phyloP scores from a whole-genome alignment of 35 echinoderm and acorn worm species.

The Heliocidaris tuberculata region DNA sequence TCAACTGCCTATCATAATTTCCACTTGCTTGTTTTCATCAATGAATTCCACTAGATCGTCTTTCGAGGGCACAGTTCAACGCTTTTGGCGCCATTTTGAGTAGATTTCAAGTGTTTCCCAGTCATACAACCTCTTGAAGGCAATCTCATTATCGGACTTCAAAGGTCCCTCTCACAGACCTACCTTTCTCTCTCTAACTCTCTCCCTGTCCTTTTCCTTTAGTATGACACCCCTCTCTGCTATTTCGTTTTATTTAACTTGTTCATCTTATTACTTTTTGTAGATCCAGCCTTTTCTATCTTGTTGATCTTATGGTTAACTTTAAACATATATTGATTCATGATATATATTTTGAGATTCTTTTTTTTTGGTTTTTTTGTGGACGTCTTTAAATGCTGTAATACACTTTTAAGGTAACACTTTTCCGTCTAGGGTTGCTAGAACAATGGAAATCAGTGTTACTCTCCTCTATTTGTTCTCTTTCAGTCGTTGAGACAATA shows the following conservation, averaged over 20 bases:
- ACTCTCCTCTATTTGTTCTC: too few species aligned
- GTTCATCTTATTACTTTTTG: background rate
- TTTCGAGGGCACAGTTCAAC: background rate
- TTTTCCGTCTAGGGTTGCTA: too few species aligned
- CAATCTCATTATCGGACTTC: background rate
- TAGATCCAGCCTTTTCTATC: background rate
- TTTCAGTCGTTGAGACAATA: too few species aligned
- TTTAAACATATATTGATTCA: too few species aligned
- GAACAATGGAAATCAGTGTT: too few species aligned
- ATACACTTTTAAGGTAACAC: too few species aligned
- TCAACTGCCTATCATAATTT: constrained; percentile 35
- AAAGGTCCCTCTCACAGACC: background rate
- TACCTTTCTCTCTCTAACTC: background rate
- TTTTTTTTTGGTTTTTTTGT: too few species aligned
- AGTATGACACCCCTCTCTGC: too few species aligned
- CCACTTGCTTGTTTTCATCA: constrained; percentile 26
- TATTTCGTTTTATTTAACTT: background rate
- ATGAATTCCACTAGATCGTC: constrained; percentile 14
- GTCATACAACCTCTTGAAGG: background rate
- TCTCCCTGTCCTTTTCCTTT: background rate
- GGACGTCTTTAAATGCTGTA: too few species aligned
- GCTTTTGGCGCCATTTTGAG: background rate
- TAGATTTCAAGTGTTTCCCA: background rate
- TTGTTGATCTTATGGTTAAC: too few species aligned
- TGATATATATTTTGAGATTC: too few species aligned